Conservation (phyloP, 2,797 vertebrate species). For the Hapalemur alaotrensis region DNA sequence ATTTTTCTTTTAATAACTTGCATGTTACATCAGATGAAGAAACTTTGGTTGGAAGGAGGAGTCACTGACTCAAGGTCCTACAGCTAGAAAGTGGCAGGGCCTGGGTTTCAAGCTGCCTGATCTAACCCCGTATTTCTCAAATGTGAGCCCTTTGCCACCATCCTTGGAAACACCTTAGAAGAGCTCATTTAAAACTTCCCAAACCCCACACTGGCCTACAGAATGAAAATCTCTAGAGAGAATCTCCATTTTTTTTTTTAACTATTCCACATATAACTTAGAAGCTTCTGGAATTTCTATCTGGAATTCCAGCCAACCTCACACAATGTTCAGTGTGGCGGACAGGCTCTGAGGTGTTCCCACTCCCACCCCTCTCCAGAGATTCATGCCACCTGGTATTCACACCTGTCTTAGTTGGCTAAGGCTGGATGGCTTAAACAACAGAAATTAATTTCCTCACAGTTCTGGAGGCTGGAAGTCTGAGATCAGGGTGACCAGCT, state of each 20-base stretch:
- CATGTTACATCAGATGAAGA: not conserved
- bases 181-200: not conserved
- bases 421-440: not conserved
- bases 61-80: not conserved
- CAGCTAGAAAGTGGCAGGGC: not conserved
- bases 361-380: not conserved
- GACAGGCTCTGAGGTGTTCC: not conserved
- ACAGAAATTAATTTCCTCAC: not conserved
- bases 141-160: not conserved
- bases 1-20: constrained; percentile 37
- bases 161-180: not conserved
- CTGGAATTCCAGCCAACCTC: not conserved
- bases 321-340: not conserved
- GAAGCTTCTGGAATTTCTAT: constrained; percentile 27
- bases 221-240: constrained; percentile 3
- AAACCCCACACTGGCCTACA: not conserved
- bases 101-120: not conserved
- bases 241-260: not conserved
- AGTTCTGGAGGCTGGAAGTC: not conserved
- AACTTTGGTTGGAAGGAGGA: not conserved
- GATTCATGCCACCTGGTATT: not conserved
- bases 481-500: not conserved
- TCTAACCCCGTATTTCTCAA: not conserved
- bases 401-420: not conserved
- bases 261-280: constrained; percentile 4